Evolutionary conservation across 2,113 vertebrate species (phyloP).

Genomic region (Myocastor coypus): DNA sequence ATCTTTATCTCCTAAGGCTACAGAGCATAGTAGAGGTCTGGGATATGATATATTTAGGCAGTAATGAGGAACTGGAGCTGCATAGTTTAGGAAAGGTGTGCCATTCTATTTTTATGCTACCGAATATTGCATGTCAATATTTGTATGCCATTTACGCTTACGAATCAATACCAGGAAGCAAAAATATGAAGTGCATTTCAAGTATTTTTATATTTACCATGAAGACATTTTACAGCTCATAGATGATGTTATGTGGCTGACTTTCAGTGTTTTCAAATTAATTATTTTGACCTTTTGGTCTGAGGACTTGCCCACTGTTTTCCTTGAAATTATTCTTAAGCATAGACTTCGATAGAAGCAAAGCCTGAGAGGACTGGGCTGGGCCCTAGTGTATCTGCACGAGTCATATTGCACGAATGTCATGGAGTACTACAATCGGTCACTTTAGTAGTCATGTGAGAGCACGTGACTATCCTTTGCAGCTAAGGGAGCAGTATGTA

Average conservation of each 20-base stretch:
- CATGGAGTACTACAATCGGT: background rate
- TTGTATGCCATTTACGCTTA: slow-evolving; percentile 21
- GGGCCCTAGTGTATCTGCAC: background rate
- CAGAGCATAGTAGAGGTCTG: background rate
- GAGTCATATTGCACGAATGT: slow-evolving; percentile 17
- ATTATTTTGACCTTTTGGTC: background rate
- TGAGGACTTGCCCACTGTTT: background rate
- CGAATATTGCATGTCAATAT: background rate
- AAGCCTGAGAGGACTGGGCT: background rate
- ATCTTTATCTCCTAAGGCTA: background rate
- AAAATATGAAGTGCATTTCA: background rate
- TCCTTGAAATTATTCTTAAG: slow-evolving; percentile 19
- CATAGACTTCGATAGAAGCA: slow-evolving; percentile 50
- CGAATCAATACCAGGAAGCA: background rate
- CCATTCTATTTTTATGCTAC: background rate
- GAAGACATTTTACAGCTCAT: background rate
- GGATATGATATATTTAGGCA: background rate
- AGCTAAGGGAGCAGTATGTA: background rate
- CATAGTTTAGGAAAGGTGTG: background rate
- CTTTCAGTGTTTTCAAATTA: slow-evolving; percentile 1
- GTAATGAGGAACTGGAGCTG: background rate
- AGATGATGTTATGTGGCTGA: slow-evolving; percentile 7
- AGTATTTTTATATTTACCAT: background rate
- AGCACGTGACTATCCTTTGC: background rate
- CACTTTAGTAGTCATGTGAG: background rate